Evolutionary conservation across 1,140 invertebrate genomes (phyloP).

Genomic region (Archivesica marissinica): DNA sequence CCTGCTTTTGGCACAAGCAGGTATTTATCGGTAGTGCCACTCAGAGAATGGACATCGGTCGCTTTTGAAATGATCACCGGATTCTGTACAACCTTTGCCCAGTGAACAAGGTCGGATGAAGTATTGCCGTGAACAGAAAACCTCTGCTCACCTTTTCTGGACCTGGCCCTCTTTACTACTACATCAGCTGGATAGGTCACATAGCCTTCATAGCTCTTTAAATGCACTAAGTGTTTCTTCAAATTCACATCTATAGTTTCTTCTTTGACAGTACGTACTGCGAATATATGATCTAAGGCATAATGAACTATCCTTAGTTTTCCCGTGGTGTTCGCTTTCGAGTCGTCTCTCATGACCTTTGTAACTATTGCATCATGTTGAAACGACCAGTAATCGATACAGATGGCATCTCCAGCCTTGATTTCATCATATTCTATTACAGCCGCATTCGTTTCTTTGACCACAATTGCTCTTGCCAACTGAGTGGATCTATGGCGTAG

Average conservation of each 20-base stretch:
- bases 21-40: neutral
- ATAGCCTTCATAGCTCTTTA: neutral
- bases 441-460: neutral
- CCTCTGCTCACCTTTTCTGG: constrained; percentile 8
- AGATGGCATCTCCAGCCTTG: constrained; percentile 5
- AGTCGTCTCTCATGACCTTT: neutral
- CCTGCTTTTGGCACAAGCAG: constrained; percentile 16
- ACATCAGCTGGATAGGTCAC: constrained; percentile 1
- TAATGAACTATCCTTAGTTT: constrained; percentile 37
- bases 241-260: constrained; percentile 9
- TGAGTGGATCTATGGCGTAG: neutral
- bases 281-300: constrained; percentile 6
- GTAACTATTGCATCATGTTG: constrained; percentile 23
- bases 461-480: constrained; percentile 31
- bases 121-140: constrained; percentile 4
- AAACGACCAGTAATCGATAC: constrained; percentile 28
- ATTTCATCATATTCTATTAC: neutral
- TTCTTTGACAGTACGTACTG: constrained; percentile 34
- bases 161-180: constrained; percentile 28
- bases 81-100: constrained; percentile 47
- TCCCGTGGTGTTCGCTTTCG: neutral
- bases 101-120: constrained; percentile 28
- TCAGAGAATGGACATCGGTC: neutral
- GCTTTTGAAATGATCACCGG: neutral
- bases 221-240: neutral